Percentiles rank a stretch among this genome's conserved stretches.
These are phyloP conservation scores for Scotopteryx bipunctaria DNA, from an alignment of 2,888 invertebrate species.

Conservation along the genomic window DNA sequence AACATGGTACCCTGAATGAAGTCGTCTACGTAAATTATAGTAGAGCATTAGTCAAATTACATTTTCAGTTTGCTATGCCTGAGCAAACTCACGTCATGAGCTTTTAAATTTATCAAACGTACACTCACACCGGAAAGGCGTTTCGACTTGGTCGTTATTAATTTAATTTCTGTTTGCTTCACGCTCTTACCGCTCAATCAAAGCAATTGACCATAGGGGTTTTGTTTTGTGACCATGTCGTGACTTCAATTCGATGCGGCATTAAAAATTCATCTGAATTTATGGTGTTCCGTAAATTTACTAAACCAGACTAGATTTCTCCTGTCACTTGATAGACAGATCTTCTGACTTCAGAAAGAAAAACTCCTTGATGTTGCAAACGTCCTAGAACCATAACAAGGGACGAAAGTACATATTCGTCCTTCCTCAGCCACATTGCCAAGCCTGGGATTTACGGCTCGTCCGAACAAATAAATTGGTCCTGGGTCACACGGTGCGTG, in stretches of 20 bases:
- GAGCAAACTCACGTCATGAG: slow-evolving; percentile 37
- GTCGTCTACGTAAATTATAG: background rate
- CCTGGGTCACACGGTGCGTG: background rate
- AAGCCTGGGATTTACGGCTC: background rate
- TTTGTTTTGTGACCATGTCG: slow-evolving; percentile 19
- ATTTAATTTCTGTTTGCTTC: slow-evolving; percentile 31
- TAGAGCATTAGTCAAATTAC: background rate
- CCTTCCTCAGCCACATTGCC: background rate
- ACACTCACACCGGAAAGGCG: slow-evolving; percentile 39
- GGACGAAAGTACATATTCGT: background rate
- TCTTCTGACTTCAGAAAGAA: too few species aligned
- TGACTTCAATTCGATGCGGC: slow-evolving; percentile 3
- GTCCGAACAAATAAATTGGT: background rate
- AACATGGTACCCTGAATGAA: too few species aligned
- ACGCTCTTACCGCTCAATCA: slow-evolving; percentile 30
- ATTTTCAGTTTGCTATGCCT: slow-evolving; percentile 5
- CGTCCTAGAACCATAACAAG: background rate
- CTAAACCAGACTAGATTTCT: background rate
- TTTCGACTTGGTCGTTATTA: slow-evolving; percentile 35
- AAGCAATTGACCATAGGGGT: slow-evolving; percentile 35
- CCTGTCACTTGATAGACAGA: too few species aligned
- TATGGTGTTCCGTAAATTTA: too few species aligned
- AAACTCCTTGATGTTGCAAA: too few species aligned
- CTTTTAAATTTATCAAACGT: slow-evolving; percentile 56
- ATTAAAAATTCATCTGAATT: slow-evolving; percentile 1